Conservation (phyloP, 2,797 vertebrate species). For the Sternotherus odoratus region DNA sequence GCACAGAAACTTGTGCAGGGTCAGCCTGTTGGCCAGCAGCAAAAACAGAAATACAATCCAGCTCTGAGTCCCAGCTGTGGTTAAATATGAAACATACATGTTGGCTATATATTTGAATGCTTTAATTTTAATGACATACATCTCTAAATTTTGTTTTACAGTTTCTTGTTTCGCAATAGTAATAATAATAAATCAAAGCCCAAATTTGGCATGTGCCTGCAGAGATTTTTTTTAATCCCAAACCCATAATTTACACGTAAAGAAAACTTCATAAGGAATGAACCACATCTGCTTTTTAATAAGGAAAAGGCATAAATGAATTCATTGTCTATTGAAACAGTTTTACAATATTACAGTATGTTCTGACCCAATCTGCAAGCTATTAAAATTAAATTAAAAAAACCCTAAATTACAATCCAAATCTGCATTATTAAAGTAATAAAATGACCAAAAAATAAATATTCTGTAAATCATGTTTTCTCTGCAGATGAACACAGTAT, state of each 20-base stretch:
- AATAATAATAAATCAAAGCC: constrained; percentile 19
- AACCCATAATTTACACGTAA: neutral
- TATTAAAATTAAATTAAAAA: constrained; percentile 62
- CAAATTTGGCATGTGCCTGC: constrained; percentile 9
- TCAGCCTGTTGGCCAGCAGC: neutral
- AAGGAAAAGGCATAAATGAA: constrained; percentile 60
- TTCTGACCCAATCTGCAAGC: constrained; percentile 50
- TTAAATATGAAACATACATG: constrained; percentile 21
- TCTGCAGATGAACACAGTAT: constrained; percentile 64
- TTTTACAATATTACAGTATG: constrained; percentile 62
- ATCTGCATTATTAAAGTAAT: constrained; percentile 64
- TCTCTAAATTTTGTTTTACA: neutral
- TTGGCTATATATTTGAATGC: neutral
- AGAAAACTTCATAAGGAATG: constrained; percentile 43
- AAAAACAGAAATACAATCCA: neutral
- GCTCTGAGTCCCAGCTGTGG: neutral
- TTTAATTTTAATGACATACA: constrained; percentile 13
- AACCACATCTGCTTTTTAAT: constrained; percentile 61
- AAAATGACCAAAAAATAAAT: constrained; percentile 74
- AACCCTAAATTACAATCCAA: constrained; percentile 70
- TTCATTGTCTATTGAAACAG: constrained; percentile 69
- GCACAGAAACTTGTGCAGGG: neutral
- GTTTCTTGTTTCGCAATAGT: constrained; percentile 23
- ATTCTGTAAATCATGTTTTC: constrained; percentile 63
- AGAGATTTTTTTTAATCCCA: constrained; percentile 41